Conservation (phyloP, 2,113 vertebrate genomes). For the Rhagologus leucostigma region DNA sequence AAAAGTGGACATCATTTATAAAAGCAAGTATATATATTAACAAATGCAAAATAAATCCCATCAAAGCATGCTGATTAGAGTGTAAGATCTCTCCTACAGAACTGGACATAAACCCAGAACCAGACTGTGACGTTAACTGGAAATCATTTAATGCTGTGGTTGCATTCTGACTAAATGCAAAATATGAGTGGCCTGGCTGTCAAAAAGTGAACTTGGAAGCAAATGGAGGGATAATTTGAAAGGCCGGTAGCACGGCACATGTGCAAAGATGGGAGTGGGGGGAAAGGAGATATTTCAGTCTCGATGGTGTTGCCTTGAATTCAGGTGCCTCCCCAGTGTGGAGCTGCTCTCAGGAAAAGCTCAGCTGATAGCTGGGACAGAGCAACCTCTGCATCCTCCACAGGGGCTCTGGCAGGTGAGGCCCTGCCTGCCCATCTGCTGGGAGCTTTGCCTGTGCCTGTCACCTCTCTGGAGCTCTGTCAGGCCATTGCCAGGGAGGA, state of each 20-base stretch:
- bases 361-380: background rate
- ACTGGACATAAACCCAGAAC: background rate
- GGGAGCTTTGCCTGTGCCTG: background rate
- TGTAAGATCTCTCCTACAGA: background rate
- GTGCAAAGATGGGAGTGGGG: fast-evolving
- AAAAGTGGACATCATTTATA: background rate
- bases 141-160: background rate
- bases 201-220: background rate
- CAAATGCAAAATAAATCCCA: background rate
- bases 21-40: background rate
- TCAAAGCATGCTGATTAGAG: background rate
- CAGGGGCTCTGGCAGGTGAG: background rate
- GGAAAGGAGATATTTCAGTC: background rate
- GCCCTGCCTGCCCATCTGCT: too few relatives aligned
- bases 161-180: background rate
- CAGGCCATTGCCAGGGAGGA: background rate
- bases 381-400: background rate
- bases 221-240: background rate
- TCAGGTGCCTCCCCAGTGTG: fast-evolving
- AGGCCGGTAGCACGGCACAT: background rate
- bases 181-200: background rate
- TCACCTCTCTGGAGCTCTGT: background rate
- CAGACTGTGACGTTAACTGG: background rate
- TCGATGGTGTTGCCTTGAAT: background rate
- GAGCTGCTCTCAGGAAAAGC: background rate